Base-by-base conservation (phyloP, 1,140 invertebrate species). In the Leptopilina boulardi region DNA sequence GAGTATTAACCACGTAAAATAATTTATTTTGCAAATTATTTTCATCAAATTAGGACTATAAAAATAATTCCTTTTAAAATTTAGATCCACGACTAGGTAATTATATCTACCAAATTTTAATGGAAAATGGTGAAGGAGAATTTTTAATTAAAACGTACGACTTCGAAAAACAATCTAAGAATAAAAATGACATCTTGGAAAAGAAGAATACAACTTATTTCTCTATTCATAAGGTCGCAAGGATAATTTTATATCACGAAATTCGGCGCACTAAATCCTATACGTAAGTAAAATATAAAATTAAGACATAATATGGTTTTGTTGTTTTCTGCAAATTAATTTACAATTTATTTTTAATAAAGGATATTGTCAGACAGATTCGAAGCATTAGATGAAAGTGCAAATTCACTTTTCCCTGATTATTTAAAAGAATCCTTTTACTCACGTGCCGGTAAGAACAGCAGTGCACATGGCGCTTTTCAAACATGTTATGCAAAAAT, bases 281-380 rank as follows among this genome's bases (percentile, higher is more conserved):
- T 73, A 42, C 2, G 77, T 79, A 59, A 72, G 70, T 71, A 47
- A 66, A 71, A 70, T 71, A 34, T 2, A 21, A 71, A 70, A 51
- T 19, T 51, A 6, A 8, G 21, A 41, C 44, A 71, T 30, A 54
- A 71, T 70, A 70, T 66, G 3, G 66, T 75, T 71, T 74, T 8
- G 71, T 76, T 8, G 51, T 21, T 26, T 51, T 19, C 30, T 38
- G 44, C 3, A 13, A 42, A 76, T 70, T 73, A 47, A 73, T n/a
- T 73, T 23, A 23, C 9, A 18, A 23, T 15, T 9, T 73, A 41
- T 51, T 51, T 73, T 79, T 71, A 13, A 59, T 76, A 38, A 18
- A 80, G 78, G 21, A 80, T 80, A 38, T 19, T 18, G 18, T 38
- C 78, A 4, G 72, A 76, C 1, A 73, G 75, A 80, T 74, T 80